phyloP scores from a whole-genome alignment of 2,888 invertebrate genomes.

The Theretra japonica region DNA sequence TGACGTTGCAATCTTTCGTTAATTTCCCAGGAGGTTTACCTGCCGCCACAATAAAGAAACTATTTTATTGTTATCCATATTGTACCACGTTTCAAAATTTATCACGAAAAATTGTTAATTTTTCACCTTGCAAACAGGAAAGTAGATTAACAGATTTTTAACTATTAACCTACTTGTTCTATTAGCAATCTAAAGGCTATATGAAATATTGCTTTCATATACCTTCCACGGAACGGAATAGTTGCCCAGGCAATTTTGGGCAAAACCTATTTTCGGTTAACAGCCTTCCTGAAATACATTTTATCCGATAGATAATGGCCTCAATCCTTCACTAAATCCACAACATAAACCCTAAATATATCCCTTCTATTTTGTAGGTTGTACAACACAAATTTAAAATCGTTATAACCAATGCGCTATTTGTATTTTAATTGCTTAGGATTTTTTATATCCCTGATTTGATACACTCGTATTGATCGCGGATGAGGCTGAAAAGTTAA shows the following conservation, averaged over 20 bases:
- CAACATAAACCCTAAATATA: background rate
- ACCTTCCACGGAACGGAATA: background rate
- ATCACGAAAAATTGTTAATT: slow-evolving; percentile 35
- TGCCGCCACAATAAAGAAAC: slow-evolving; percentile 77
- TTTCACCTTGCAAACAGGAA: background rate
- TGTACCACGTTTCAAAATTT: slow-evolving; percentile 50
- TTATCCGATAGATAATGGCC: slow-evolving; percentile 11
- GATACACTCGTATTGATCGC: too few species aligned
- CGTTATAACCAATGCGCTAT: too few species aligned
- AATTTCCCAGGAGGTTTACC: slow-evolving; percentile 79
- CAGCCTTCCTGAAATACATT: slow-evolving; percentile 16
- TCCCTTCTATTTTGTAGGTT: background rate
- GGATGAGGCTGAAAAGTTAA: too few species aligned
- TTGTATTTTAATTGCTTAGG: too few species aligned
- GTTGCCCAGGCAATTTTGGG: slow-evolving; percentile 10
- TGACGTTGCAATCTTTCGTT: slow-evolving; percentile 79
- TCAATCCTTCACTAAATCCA: slow-evolving; percentile 14
- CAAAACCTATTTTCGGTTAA: slow-evolving; percentile 17
- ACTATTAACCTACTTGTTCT: background rate
- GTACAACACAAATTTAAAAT: background rate
- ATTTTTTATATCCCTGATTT: too few species aligned
- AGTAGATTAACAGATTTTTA: background rate
- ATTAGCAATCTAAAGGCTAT: background rate
- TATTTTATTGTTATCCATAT: slow-evolving; percentile 72
- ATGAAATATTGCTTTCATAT: background rate